Base-by-base conservation (phyloP, 2,797 vertebrate genomes). In the Melanotaenia parkinsoni region DNA sequence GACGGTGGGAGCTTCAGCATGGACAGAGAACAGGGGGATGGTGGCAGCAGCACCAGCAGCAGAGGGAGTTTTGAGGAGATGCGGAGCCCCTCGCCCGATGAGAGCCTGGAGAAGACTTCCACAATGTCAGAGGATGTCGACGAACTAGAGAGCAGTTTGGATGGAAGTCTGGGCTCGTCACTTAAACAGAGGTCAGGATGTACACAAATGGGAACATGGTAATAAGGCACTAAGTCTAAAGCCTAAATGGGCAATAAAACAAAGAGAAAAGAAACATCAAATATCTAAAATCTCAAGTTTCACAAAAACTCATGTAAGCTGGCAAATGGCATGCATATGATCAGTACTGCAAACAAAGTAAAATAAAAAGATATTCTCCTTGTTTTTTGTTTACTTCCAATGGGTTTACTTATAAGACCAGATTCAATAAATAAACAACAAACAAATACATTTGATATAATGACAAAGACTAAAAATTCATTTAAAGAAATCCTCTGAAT, bases 61-160 rank as follows among this genome's bases (percentile, higher is more conserved):
- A 66, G 89, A 16, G 88, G 76, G 16, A 93, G 90, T 72, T 86
- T 69, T n/a, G 92, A 91, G 76, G 92, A 90, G 77, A 84, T 88
- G 81, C 59, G 43, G 12, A 93, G 87, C 14, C 63, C 74, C 9
- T 90, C 86, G 0, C 80, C 86, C 3, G 76, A 87, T 5, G 88
- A 90, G 72, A 92, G 91, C 61, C 60, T 89, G 66, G 92, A 93
- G 61, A 90, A 84, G 73, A 86, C 78, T 2, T 91, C 91, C 2
- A 77, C 88, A 0, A 65, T 90, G 63, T 95, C 94, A 0, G 94
- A 94, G 70, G 94, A 95, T 0, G 87, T 90, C 0, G 94, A 94
- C 45, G 93, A 94, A 28, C 84, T 93, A 72, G 94, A 94, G 47
- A 92, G 91, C 90, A 94, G 93, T 60, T 78, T 94, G 86, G 92